Percentiles rank a stretch among this genome's conserved stretches.
These are phyloP conservation scores for Axis porcinus DNA, from an alignment of 2,113 vertebrate genomes.

Conservation along the genomic window DNA sequence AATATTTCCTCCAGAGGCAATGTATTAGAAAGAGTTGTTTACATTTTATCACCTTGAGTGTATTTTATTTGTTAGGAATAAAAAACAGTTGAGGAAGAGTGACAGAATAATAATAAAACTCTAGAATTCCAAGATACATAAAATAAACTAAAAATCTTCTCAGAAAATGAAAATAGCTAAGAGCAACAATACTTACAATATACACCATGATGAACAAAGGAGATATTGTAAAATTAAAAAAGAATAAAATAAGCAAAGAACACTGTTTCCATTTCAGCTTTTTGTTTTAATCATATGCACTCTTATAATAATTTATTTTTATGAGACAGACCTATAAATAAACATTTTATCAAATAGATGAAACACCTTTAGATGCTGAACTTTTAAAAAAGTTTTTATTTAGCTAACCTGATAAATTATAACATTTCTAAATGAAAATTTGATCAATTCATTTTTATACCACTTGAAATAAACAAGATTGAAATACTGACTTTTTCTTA, in stretches of 20 bases:
- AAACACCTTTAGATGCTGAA: background rate
- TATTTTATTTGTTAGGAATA: background rate
- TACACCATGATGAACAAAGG: background rate
- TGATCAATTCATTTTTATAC: background rate
- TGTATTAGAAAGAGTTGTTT: background rate
- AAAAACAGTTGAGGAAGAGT: conserved; percentile 13
- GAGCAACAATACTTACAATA: background rate
- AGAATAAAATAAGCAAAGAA: background rate
- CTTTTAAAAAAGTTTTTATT: background rate
- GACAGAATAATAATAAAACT: conserved; percentile 43
- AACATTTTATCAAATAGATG: background rate
- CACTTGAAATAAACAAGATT: background rate
- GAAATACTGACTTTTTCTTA: conserved; percentile 19
- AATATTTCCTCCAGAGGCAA: background rate
- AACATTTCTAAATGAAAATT: conserved; percentile 4
- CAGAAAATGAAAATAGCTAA: conserved; percentile 35
- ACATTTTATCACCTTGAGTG: background rate
- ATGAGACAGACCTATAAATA: background rate
- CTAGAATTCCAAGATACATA: background rate
- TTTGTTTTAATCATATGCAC: background rate
- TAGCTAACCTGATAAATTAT: background rate
- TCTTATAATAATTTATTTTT: background rate
- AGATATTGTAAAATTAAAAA: conserved; percentile 18
- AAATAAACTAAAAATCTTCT: background rate
- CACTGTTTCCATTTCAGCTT: background rate